Evolutionary conservation across 2,888 invertebrate species (phyloP).

Genomic region (Lepidocyrtinus sp.): DNA sequence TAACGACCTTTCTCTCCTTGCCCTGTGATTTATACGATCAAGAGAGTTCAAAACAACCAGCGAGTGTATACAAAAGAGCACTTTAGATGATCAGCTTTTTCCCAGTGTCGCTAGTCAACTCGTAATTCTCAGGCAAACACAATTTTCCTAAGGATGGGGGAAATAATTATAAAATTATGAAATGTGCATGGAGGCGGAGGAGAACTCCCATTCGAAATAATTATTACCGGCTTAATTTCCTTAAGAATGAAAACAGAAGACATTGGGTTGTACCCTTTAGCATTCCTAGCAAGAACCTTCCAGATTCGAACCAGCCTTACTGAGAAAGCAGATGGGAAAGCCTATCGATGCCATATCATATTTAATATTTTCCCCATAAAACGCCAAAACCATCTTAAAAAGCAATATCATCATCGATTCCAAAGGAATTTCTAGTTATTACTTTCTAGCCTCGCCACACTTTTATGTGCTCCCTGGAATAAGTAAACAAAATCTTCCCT

Average conservation of each 20-base stretch:
- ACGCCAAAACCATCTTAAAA: conserved; percentile 14
- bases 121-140: background rate
- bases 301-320: background rate
- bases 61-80: background rate
- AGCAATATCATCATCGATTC: conserved; percentile 8
- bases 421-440: conserved; percentile 30
- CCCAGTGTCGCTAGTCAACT: background rate
- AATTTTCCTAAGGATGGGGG: background rate
- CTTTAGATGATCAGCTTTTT: background rate
- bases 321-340: background rate
- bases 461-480: background rate
- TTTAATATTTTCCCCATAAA: background rate
- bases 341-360: background rate
- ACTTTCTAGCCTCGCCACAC: background rate
- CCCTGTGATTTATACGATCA: conserved; percentile 41
- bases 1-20: conserved; percentile 46
- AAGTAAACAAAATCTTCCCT: background rate
- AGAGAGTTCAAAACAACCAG: background rate
- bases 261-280: background rate
- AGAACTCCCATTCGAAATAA: background rate
- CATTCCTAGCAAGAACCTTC: background rate
- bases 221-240: background rate
- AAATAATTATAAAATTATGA: background rate
- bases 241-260: background rate
- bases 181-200: background rate